These are phyloP conservation scores for Cercopithecus mona DNA, from an alignment of 2,113 vertebrate genomes.

Conservation along the genomic window DNA sequence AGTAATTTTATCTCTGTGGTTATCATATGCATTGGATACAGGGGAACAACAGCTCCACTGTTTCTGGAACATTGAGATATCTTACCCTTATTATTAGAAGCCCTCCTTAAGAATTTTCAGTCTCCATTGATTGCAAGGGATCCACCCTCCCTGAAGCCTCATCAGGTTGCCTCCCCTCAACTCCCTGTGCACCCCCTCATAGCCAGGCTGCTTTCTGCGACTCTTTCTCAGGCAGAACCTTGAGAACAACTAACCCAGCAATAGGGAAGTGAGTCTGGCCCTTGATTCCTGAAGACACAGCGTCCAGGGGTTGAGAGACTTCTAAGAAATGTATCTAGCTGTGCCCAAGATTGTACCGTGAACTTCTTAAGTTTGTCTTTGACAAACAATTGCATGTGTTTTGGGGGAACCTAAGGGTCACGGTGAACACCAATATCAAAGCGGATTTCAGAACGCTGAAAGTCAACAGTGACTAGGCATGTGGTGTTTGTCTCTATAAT, in stretches of 20 bases:
- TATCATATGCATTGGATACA: not conserved
- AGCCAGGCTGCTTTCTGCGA: not conserved
- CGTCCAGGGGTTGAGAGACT: not conserved
- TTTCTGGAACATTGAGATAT: not conserved
- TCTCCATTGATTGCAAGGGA: not conserved
- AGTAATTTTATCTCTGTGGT: not conserved
- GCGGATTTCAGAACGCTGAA: not conserved
- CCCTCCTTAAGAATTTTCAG: not conserved
- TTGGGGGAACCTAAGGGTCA: not conserved
- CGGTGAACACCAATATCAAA: not conserved
- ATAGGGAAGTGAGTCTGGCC: not conserved
- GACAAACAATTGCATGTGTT: not conserved
- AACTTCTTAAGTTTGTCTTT: slow-evolving; percentile 28
- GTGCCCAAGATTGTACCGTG: not conserved
- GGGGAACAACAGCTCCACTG: not conserved
- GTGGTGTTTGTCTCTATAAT: not conserved
- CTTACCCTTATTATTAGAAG: not conserved
- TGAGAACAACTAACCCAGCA: not conserved
- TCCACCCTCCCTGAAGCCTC: not conserved
- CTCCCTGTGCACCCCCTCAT: not conserved
- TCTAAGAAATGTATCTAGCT: not conserved
- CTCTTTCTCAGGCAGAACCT: not conserved
- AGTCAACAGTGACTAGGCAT: not conserved
- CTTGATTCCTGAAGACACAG: not conserved
- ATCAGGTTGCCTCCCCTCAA: not conserved